A percentile compares a stretch with the other conserved stretches of the same genome.
Evolutionary conservation across 2,113 vertebrate species (phyloP).

Genomic region (Pseudolaguvia tuberculata): DNA sequence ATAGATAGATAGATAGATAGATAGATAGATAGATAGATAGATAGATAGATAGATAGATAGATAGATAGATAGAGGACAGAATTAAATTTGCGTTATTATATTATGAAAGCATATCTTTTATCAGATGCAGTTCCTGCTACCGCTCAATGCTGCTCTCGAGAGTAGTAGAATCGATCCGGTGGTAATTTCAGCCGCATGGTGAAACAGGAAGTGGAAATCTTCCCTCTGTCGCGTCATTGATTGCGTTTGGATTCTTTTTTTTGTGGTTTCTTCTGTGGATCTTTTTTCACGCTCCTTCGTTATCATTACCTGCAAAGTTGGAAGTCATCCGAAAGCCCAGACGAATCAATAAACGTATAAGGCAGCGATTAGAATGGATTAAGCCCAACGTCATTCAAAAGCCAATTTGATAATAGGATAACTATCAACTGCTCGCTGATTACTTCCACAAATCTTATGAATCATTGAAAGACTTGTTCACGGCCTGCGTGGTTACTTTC

Average conservation of each 20-base stretch:
- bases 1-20: too few relatives aligned
- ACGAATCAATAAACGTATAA: conserved; percentile 24
- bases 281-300: conserved; percentile 10
- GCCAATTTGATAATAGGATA: conserved; percentile 19
- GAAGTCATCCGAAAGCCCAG: conserved; percentile 1
- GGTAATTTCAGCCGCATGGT: conserved; percentile 32
- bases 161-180: conserved; percentile 32
- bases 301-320: conserved; percentile 9
- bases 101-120: conserved; percentile 26
- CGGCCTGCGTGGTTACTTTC: background rate
- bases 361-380: background rate
- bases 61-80: background rate
- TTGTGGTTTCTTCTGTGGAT: background rate
- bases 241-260: background rate
- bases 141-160: conserved; percentile 16
- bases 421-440: conserved; percentile 23
- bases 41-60: too few relatives aligned
- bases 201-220: conserved; percentile 27
- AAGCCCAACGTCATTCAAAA: conserved; percentile 26
- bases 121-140: conserved; percentile 25
- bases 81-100: conserved; percentile 26
- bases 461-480: background rate
- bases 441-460: background rate
- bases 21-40: too few relatives aligned
- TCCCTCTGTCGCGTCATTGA: conserved; percentile 17